Evolutionary conservation across 1,140 invertebrate species (phyloP).

Genomic region (Bombus vancouverensis): DNA sequence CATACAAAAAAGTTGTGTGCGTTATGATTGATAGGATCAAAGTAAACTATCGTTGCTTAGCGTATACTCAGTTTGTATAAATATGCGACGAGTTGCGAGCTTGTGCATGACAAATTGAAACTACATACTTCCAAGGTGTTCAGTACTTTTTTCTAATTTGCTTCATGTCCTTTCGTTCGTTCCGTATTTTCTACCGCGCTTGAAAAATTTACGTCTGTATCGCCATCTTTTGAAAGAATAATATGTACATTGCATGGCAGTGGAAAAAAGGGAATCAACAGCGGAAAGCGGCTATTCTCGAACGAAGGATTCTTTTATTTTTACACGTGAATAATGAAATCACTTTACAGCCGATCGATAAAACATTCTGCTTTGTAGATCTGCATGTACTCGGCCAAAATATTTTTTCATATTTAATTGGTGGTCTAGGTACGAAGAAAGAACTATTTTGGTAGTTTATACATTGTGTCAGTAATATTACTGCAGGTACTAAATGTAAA

Average conservation of each 20-base stretch:
- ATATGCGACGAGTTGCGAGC: background rate
- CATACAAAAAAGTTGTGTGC: background rate
- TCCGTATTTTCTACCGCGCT: background rate
- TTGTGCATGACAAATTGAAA: slow-evolving; percentile 25
- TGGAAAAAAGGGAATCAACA: background rate
- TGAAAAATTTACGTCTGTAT: background rate
- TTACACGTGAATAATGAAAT: background rate
- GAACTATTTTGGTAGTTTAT: background rate
- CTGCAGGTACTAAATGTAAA: background rate
- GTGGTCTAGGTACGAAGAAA: background rate
- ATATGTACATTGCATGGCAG: background rate
- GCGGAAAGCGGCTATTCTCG: background rate
- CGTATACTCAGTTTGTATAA: background rate
- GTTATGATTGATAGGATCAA: slow-evolving; percentile 34
- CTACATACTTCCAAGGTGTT: background rate
- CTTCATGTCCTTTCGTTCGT: background rate
- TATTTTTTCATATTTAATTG: background rate
- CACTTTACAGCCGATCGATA: background rate
- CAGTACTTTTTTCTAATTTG: background rate
- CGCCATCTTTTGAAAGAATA: slow-evolving; percentile 1
- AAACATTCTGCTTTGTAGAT: background rate
- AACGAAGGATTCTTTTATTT: slow-evolving; percentile 7
- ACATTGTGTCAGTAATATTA: no score
- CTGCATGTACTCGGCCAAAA: background rate
- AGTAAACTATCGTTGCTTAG: slow-evolving; percentile 2